A percentile compares a stretch with the other conserved stretches of the same genome.
phyloP scores from a whole-genome alignment of 2,888 invertebrate species.

The Scaptomyza parva region DNA sequence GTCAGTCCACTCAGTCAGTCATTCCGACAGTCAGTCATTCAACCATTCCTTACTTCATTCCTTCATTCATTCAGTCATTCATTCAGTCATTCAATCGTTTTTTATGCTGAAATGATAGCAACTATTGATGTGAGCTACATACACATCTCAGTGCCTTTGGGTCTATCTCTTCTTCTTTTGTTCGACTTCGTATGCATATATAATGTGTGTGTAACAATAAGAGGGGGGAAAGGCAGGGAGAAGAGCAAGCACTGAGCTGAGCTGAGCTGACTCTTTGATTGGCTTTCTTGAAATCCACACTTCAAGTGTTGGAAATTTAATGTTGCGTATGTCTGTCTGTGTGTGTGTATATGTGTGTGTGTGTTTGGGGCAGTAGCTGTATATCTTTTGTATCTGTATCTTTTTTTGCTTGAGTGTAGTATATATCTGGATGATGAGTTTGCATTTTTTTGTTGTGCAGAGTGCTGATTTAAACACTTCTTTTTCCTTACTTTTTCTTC shows the following conservation, averaged over 20 bases:
- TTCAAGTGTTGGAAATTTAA: constrained; percentile 60
- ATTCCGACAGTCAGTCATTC: constrained; percentile 39
- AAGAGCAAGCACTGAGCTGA: background rate
- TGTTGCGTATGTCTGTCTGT: constrained; percentile 37
- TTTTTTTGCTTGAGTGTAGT: background rate
- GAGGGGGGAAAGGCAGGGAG: constrained; percentile 3
- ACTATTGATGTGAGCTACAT: constrained; percentile 51
- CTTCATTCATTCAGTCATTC: constrained; percentile 38
- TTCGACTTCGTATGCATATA: constrained; percentile 49
- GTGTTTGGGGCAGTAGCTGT: constrained; percentile 9
- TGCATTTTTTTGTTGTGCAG: constrained; percentile 24
- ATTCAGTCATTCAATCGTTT: constrained; percentile 38
- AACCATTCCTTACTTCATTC: no score
- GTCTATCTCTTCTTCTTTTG: no score
- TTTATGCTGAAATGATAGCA: constrained; percentile 63
- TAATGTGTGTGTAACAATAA: constrained; percentile 38
- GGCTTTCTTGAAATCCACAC: constrained; percentile 66
- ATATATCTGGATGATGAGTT: constrained; percentile 15
- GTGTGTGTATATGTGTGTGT: constrained; percentile 7
- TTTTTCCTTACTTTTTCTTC: constrained; percentile 25
- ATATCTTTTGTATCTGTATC: constrained; percentile 12
- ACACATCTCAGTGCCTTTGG: constrained; percentile 5
- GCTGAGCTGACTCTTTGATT: constrained; percentile 46
- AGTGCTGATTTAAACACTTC: constrained; percentile 50
- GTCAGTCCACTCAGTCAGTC: constrained; percentile 43